Evolutionary conservation across 2,888 invertebrate genomes (phyloP).

Genomic region (Philaethria dido): DNA sequence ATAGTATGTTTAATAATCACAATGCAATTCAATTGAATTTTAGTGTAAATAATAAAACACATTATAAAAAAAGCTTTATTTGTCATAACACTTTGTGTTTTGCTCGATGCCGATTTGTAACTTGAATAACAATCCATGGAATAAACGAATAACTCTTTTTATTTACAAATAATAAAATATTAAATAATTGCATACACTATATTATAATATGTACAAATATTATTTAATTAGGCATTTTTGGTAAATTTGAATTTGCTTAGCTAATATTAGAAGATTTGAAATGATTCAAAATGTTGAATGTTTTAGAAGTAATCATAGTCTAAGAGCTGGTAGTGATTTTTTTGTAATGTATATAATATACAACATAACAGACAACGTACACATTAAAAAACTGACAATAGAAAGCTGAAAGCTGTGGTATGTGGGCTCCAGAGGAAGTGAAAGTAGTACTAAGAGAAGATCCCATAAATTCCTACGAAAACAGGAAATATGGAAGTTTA

Average conservation of each 20-base stretch:
- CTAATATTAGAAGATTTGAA: background rate
- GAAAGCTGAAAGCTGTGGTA: no score
- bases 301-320: background rate
- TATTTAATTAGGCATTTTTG: constrained; percentile 29
- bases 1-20: no score
- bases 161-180: constrained; percentile 49
- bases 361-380: no score
- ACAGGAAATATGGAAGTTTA: no score
- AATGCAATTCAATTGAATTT: no score
- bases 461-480: no score
- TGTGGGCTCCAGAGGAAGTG: no score
- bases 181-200: constrained; percentile 29
- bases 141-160: constrained; percentile 51
- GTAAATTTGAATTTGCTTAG: constrained; percentile 14
- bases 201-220: constrained; percentile 29
- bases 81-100: constrained; percentile 74
- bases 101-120: constrained; percentile 41
- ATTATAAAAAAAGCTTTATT: constrained; percentile 76
- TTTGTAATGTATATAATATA: background rate
- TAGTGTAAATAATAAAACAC: constrained; percentile 48
- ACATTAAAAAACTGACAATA: no score
- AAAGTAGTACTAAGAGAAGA: no score
- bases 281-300: background rate
- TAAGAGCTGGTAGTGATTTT: constrained; percentile 3
- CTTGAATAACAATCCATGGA: constrained; percentile 50